A percentile compares a stretch with the other conserved stretches of the same genome.
These are phyloP conservation scores for Megaceryle alcyon DNA, from an alignment of 2,797 vertebrate species.

Conservation along the genomic window DNA sequence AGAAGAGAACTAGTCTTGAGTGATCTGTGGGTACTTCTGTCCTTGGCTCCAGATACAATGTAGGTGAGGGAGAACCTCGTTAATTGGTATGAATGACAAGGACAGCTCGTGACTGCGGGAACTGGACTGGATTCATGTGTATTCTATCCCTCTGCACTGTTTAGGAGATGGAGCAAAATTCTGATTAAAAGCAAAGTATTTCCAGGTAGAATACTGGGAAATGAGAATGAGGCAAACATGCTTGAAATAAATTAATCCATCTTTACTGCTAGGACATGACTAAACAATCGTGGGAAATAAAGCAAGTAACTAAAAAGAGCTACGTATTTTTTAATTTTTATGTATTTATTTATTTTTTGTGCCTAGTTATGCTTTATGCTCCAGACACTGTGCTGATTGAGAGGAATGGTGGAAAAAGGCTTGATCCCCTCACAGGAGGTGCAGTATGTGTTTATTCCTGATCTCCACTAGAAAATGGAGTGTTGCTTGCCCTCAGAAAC, in stretches of 20 bases:
- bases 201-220: background rate
- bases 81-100: background rate
- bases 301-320: background rate
- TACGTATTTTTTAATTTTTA: background rate
- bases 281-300: background rate
- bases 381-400: slow-evolving; percentile 86
- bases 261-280: background rate
- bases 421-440: slow-evolving; percentile 88
- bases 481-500: background rate
- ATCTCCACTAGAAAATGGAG: background rate
- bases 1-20: background rate
- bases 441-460: background rate
- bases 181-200: background rate
- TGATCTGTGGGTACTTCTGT: background rate
- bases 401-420: slow-evolving; percentile 84
- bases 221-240: background rate
- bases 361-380: slow-evolving; percentile 86
- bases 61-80: background rate
- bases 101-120: background rate
- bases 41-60: background rate
- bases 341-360: no score
- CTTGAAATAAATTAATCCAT: background rate
- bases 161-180: background rate
- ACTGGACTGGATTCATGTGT: background rate
- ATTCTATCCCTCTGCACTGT: background rate